Conservation (phyloP, 2,797 vertebrate genomes). For the Sandelia bainsii region DNA sequence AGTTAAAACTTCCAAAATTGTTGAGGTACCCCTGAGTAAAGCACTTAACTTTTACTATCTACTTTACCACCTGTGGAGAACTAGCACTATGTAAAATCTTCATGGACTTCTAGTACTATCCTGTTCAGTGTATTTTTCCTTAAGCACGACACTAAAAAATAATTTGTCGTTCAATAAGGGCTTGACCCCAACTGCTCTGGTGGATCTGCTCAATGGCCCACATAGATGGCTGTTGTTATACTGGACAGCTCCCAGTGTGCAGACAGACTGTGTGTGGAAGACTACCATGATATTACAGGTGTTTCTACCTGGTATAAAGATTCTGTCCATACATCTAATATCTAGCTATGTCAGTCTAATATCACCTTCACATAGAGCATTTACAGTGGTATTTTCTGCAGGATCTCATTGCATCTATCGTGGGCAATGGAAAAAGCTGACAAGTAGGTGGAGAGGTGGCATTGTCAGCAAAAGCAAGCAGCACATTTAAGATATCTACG, state of each 20-base stretch:
- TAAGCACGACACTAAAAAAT: background rate
- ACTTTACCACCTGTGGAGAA: background rate
- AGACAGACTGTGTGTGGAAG: background rate
- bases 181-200: background rate
- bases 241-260: background rate
- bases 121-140: background rate
- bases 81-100: background rate
- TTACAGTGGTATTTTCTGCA: slow-evolving; percentile 14
- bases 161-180: background rate
- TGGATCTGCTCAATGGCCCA: background rate
- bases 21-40: background rate
- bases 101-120: background rate
- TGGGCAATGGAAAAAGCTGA: slow-evolving; percentile 39
- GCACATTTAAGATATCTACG: slow-evolving; percentile 34
- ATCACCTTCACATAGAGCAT: slow-evolving; percentile 5
- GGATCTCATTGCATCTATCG: slow-evolving; percentile 17
- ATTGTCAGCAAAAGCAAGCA: slow-evolving; percentile 45
- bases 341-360: slow-evolving; percentile 5
- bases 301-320: background rate
- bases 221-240: background rate
- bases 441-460: slow-evolving; percentile 28
- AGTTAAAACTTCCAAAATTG: background rate
- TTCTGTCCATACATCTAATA: slow-evolving; percentile 2
- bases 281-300: background rate
- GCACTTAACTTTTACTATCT: background rate